Evolutionary conservation across 2,888 invertebrate genomes (phyloP), one percentile per base, ranked within the genome.

Genomic region (Apamea monoglypha): DNA sequence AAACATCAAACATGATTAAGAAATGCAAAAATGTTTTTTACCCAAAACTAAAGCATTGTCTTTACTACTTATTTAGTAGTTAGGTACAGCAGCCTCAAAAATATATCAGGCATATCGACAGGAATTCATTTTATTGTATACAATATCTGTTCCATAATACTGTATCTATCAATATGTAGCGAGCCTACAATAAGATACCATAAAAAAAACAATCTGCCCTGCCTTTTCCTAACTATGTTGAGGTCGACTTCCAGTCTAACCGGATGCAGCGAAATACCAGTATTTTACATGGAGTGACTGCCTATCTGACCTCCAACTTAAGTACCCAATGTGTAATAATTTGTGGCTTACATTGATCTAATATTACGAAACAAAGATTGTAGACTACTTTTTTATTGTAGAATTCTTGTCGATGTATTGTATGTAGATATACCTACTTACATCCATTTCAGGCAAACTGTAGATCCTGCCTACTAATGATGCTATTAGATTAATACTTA

Each of bases 401-500:
- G 47, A n/a, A 14, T 59, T n/a, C 14, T 16, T n/a, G n/a, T 14
- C 59, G 53, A 25, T 25, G 25, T 25, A 56, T 25, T 56, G 7
- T 25, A 56, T 56, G 7, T 25, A 56, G 8, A 25, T 25, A 56
- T 53, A 53, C 25, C 56, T 56, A n/a, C 29, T 32, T 63, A 29
- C 29, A 29, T 61, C 29, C 18, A 61, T 18, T 64, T 32, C 5
- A 64, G 32, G 63, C 32, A 32, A 21, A 32, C 32, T 21, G 25
- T 18, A 40, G 40, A 16, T 53, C 53, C 21, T 21, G 21, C 21
- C 3, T 67, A 40, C 50, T 61, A 44, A 79, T 56, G 53, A 44
- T 14, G 36, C 74, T 72, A 70, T 63, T 63, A 61, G 12, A 66
- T n/a, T 56, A 56, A 36, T 64, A 68, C n/a, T 40, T 66, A 82